Evolutionary conservation across 2,113 vertebrate species (phyloP), one percentile per base, ranked within the genome.

Genomic region (Mesitornis unicolor): DNA sequence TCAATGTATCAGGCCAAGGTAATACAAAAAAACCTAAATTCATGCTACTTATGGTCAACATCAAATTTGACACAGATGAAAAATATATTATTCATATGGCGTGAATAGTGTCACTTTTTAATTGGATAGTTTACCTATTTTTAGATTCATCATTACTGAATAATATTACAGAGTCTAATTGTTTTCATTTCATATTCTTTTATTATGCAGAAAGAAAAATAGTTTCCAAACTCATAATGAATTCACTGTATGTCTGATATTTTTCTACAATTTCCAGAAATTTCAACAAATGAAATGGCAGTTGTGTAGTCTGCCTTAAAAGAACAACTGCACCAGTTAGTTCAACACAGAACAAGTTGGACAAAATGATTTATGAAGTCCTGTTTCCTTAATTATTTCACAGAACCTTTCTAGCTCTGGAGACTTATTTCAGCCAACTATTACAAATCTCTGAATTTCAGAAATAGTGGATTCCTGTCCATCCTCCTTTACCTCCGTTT

Each of bases 351-450:
- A 93, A 57, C 21, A 89, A 85, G 50, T 76, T 76, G 64, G 80
- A 91, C 47, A 87, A 90, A 94, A 85, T 93, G 51, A 94, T 94
- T 80, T 91, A 88, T 91, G 80, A 68, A 92, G 76, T 94, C 94
- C 81, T 92, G 84, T 94, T 97, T 95, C 88, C 73, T 90, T 90
- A 88, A 78, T 95, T 95, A 93, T 90, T 90, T 96, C 93, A 91
- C 81, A 90, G 85, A 69, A 93, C 64, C 51, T 80, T 35, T 81
- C 36, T 93, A 60, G 9, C 95, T 95, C 86, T 54, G 26, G 84
- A 93, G 93, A 82, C 65, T 86, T 96, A 12, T 40, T 59, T 51
- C 22, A 94, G 85, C 85, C 96, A 95, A 71, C 80, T 84, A 45
- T 93, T 94, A 80, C 78, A 87, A 94, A 88, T 88, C 57, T 84